Base-by-base conservation (phyloP, 2,797 vertebrate species). In the Mionectes olivaceus region DNA sequence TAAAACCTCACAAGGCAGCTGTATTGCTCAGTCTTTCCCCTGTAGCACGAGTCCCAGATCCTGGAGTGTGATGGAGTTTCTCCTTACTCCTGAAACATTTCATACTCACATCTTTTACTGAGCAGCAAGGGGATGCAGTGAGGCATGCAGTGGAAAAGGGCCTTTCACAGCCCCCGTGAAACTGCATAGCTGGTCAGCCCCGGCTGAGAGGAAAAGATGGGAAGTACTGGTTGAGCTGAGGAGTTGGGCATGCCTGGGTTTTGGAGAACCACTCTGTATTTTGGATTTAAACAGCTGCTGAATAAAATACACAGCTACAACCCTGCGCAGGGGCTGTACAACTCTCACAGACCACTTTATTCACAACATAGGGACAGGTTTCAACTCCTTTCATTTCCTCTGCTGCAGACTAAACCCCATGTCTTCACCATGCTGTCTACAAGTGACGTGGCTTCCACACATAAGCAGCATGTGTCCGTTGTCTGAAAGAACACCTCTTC, bases 141-240 rank as follows among this genome's bases (percentile, higher is more conserved):
- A 44, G 76, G 7, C 60, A 18, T 21, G 17, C 9, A 18, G 17
- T 43, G 25, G 32, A 78, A 77, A 64, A 78, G 39, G 17, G 55
- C 44, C 22, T 59, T 73, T 55, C 30, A 25, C 17, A 28, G 59
- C 19, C 25, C 25, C 35, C 53, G 35, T 49, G 33, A 69, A 82
- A 47, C 39, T 47, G 33, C 0, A 0, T 53, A 46, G 12, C 61
- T 87, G 39, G 21, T 21, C 35, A 71, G n/a, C 37, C 53, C 56
- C 13, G 25, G 52, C 59, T 67, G 37, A 52, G 33, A 17, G 0
- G 3, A 53, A 47, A 4, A 3, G 35, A 39, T 0, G 0, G n/a
- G 47, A 23, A 60, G 32, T 27, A n/a, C 25, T 65, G 32, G 5
- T 17, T 60, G n/a, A 44, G 16, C 19, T 67, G 55, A 53, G 11